phyloP scores from a whole-genome alignment of 1,140 invertebrate genomes.

The Triops cancriformis region DNA sequence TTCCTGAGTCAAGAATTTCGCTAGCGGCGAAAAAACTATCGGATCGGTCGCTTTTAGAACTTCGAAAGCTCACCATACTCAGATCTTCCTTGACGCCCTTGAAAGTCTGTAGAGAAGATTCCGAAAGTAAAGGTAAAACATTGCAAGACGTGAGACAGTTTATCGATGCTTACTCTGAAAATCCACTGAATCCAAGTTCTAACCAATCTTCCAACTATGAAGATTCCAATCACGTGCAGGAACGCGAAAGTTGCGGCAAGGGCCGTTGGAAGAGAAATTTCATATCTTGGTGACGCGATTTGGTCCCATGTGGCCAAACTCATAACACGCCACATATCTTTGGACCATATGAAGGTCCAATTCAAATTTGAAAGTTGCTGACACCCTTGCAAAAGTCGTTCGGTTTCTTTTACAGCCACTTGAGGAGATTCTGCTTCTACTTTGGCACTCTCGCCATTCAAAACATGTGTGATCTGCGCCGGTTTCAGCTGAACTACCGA shows the following conservation, averaged over 20 bases:
- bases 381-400: background rate
- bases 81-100: background rate
- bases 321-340: background rate
- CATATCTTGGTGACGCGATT: background rate
- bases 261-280: background rate
- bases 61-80: background rate
- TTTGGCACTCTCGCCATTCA: background rate
- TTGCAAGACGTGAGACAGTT: background rate
- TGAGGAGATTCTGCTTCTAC: background rate
- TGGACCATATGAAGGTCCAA: background rate
- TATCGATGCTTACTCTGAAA: background rate
- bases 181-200: background rate
- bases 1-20: conserved; percentile 31
- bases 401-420: background rate
- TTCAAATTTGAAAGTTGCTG: background rate
- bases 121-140: background rate
- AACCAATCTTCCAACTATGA: background rate
- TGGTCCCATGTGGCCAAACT: background rate
- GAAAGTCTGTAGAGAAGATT: background rate
- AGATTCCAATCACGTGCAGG: background rate
- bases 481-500: background rate
- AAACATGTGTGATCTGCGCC: background rate
- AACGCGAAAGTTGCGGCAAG: background rate
- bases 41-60: background rate
- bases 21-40: background rate